Percentiles rank a stretch among this genome's conserved stretches.
Evolutionary conservation across 1,140 invertebrate species (phyloP).

Genomic region (Teleopsis dalmanni): DNA sequence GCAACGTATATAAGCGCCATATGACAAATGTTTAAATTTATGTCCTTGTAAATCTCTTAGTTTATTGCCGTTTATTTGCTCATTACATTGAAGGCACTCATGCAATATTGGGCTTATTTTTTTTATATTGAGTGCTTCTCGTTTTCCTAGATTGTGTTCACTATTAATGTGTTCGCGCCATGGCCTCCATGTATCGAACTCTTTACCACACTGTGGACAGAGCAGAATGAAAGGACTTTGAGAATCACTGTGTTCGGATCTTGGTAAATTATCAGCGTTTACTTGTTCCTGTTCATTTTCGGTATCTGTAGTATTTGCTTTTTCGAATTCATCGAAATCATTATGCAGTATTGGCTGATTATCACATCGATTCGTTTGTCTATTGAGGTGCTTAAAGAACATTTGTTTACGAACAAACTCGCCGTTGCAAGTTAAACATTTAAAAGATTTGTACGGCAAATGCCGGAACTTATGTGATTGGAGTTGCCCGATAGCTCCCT

Average conservation of each 20-base stretch:
- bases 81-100: conserved; percentile 28
- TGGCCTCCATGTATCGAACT: conserved; percentile 17
- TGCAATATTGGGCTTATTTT: conserved; percentile 24
- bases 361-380: conserved; percentile 33
- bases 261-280: not conserved
- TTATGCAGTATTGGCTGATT: conserved; percentile 7
- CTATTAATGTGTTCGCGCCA: conserved; percentile 35
- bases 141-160: conserved; percentile 21
- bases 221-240: conserved; percentile 18
- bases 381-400: conserved; percentile 39
- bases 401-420: conserved; percentile 40
- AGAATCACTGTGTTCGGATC: conserved; percentile 11
- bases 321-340: not conserved
- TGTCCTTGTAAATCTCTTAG: conserved; percentile 27
- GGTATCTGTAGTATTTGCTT: not conserved
- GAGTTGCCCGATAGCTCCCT: conserved; percentile 37
- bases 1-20: conserved; percentile 30
- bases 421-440: conserved; percentile 28
- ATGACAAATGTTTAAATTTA: conserved; percentile 30
- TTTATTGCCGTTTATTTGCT: conserved; percentile 25
- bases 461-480: conserved; percentile 41
- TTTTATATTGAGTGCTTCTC: conserved; percentile 23
- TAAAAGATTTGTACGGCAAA: conserved; percentile 37
- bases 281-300: not conserved
- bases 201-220: conserved; percentile 33